These are phyloP conservation scores for Salvelinus alpinus DNA, from an alignment of 2,113 vertebrate genomes.

Conservation along the genomic window DNA sequence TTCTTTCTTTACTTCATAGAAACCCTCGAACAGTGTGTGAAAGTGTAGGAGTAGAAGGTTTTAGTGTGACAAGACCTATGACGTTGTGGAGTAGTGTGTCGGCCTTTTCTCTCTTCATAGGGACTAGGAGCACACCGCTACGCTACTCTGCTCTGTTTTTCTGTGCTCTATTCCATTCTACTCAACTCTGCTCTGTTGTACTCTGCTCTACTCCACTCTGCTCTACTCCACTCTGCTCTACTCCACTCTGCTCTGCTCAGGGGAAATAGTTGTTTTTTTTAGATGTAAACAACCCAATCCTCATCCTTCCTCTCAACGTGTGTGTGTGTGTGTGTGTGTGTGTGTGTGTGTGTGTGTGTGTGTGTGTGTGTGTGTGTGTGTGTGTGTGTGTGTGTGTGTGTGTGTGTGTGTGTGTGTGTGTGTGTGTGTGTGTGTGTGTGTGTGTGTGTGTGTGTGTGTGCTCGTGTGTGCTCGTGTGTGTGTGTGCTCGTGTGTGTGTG, in stretches of 20 bases:
- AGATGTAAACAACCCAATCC: not conserved
- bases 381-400: not conserved
- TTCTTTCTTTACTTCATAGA: too few relatives aligned
- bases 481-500: not conserved
- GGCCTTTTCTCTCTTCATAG: too few relatives aligned
- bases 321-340: not conserved
- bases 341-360: not conserved
- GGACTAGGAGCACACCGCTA: too few relatives aligned
- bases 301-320: not conserved
- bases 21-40: too few relatives aligned
- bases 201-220: too few relatives aligned
- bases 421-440: not conserved
- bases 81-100: too few relatives aligned
- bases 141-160: not conserved
- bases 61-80: too few relatives aligned
- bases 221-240: too few relatives aligned
- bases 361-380: slow-evolving; percentile 32
- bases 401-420: slow-evolving; percentile 32
- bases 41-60: too few relatives aligned
- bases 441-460: not conserved
- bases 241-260: not conserved
- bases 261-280: not conserved
- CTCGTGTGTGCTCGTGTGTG: too few relatives aligned
- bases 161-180: too few relatives aligned
- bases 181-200: too few relatives aligned